phyloP scores from a whole-genome alignment of 2,888 invertebrate species.

The Melolontha melolontha region DNA sequence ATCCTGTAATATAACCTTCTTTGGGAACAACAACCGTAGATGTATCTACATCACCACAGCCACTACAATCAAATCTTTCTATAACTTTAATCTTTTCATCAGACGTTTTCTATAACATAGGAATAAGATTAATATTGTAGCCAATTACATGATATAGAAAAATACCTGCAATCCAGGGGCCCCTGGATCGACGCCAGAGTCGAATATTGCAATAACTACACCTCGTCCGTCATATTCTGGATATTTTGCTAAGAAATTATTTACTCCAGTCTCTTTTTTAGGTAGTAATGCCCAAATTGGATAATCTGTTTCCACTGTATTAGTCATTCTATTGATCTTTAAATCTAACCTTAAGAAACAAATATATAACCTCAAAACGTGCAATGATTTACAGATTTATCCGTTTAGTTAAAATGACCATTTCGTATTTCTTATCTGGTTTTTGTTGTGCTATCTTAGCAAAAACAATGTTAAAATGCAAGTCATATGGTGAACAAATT shows the following conservation, averaged over 20 bases:
- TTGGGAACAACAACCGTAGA: constrained; percentile 77
- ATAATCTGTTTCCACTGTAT: constrained; percentile 68
- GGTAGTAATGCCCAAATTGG: constrained; percentile 89
- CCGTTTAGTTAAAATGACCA: constrained; percentile 16
- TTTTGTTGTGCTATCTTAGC: constrained; percentile 25
- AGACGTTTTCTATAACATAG: constrained; percentile 79
- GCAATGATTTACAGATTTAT: not conserved
- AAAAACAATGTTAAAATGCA: constrained; percentile 24
- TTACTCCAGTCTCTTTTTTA: constrained; percentile 94
- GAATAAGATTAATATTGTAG: constrained; percentile 34
- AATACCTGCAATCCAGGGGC: constrained; percentile 92
- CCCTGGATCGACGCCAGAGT: constrained; percentile 98
- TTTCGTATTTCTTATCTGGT: not conserved
- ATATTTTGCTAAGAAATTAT: constrained; percentile 87
- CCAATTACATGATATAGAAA: constrained; percentile 56
- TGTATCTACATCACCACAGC: constrained; percentile 97
- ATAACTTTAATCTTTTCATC: constrained; percentile 93
- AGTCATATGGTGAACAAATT: constrained; percentile 28
- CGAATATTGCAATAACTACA: constrained; percentile 93
- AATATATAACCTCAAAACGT: constrained; percentile 17
- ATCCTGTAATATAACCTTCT: constrained; percentile 83
- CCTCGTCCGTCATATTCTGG: constrained; percentile 92
- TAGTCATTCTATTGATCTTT: constrained; percentile 32
- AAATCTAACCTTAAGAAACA: constrained; percentile 8
- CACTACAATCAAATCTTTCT: constrained; percentile 95